These are phyloP conservation scores for Chondrosia reniformis DNA, from an alignment of 37 sponge, comb jelly and placozoan species.

Conservation along the genomic window DNA sequence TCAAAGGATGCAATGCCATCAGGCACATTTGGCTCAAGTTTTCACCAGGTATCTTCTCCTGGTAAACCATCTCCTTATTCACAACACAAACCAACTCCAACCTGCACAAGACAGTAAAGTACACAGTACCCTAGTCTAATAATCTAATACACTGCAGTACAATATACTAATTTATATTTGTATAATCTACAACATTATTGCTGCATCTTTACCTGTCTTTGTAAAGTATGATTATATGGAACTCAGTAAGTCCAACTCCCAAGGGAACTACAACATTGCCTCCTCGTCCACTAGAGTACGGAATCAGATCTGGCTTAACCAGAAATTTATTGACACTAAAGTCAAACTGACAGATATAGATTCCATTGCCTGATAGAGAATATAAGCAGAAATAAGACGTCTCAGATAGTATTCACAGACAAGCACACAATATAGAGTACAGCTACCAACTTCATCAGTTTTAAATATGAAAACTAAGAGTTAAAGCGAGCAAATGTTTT, in stretches of 20 bases:
- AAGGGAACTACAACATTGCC: conserved; percentile 37
- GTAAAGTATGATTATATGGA: conserved; percentile 75
- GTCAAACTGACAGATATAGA: conserved; percentile 4
- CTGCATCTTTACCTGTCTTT: conserved; percentile 61
- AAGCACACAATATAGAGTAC: too few relatives aligned
- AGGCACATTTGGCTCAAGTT: conserved; percentile 12
- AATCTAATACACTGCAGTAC: conserved; percentile 15
- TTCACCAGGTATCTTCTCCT: conserved; percentile 16
- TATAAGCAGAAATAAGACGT: neutral
- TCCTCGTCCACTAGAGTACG: neutral
- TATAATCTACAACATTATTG: neutral
- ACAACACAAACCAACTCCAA: conserved; percentile 6
- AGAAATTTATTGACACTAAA: neutral
- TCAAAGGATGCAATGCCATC: conserved; percentile 3
- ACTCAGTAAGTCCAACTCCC: conserved; percentile 69
- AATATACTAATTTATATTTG: conserved; percentile 14
- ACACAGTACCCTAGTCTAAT: too few relatives aligned
- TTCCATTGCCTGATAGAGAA: conserved; percentile 6
- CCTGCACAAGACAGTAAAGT: neutral
- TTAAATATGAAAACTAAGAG: too few relatives aligned
- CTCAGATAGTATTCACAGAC: too few relatives aligned
- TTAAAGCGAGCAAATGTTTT: too few relatives aligned
- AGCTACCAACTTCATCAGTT: too few relatives aligned
- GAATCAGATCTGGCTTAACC: neutral
- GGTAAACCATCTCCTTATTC: conserved; percentile 6